Evolutionary conservation across 2,888 invertebrate species (phyloP).

Genomic region (Cheiracanthium punctorium): DNA sequence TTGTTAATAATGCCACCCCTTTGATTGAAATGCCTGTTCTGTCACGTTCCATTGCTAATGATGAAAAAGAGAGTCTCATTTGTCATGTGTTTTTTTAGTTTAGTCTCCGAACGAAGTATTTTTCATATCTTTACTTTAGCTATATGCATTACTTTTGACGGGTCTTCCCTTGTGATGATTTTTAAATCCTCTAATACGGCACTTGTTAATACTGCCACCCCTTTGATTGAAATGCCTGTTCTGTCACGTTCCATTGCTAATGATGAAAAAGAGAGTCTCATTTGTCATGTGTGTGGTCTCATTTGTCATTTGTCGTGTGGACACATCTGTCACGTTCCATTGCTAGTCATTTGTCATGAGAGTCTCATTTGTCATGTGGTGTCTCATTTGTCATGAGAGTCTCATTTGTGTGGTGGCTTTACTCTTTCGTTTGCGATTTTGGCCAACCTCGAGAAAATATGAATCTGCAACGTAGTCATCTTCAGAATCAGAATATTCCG

Average conservation of each 20-base stretch:
- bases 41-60: too few relatives aligned
- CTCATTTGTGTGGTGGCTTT: too few relatives aligned
- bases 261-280: constrained; percentile 13
- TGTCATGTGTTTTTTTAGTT: too few relatives aligned
- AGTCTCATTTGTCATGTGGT: background rate
- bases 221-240: constrained; percentile 1
- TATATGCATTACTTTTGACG: background rate
- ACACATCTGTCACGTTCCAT: background rate
- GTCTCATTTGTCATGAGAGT: too few relatives aligned
- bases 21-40: too few relatives aligned
- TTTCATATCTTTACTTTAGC: background rate
- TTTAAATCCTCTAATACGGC: constrained; percentile 5
- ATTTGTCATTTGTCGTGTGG: too few relatives aligned
- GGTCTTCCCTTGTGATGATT: background rate
- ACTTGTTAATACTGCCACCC: background rate
- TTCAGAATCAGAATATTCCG: too few relatives aligned
- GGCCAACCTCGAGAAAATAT: too few relatives aligned
- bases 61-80: too few relatives aligned
- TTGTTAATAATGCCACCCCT: too few relatives aligned
- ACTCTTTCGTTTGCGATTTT: too few relatives aligned
- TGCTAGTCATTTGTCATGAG: constrained; percentile 13
- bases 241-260: constrained; percentile 9
- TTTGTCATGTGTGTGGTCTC: background rate
- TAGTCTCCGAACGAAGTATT: background rate
- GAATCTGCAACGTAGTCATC: too few relatives aligned